Evolutionary conservation across 2,888 invertebrate genomes (phyloP), one percentile per base, ranked within the genome.

Genomic region (Brachynemurus nebulosus): DNA sequence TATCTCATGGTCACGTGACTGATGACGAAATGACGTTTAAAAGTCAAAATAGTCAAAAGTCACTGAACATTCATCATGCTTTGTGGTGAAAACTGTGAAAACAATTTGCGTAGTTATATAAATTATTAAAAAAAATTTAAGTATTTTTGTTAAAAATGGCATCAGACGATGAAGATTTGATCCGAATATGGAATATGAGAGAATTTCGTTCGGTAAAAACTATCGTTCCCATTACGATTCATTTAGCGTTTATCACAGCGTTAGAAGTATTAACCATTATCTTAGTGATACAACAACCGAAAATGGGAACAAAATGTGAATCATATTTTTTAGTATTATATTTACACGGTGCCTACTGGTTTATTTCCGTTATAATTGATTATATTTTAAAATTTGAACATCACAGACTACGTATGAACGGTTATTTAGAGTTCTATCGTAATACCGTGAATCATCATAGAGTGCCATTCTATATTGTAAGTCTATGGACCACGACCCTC

Each of bases 361-460:
- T 72, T 50, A 52, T 75, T 39, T 71, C 74, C 40, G 62, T 70
- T 57, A 51, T 74, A 18, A 60, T 74, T 45, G 74, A 80, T 61
- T 71, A 74, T 55, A 57, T 74, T 40, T 62, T 74, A 1, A 74
- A 74, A 56, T 61, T 61, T 23, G 70, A 67, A 53, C 81, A 81
- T 54, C 71, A 77, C 47, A 63, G 67, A 48, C 58, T 79, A 33
- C 66, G 78, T 45, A 64, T 79, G 48, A 71, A 72, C 54, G 80
- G 81, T 2, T 80, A 80, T 54, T 66, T 80, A 46, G 78, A 80
- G 42, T 80, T 80, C 56, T 75, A 79, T 58, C 72, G 76, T 46
- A 68, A 71, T 7, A 76, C 73, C 0, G 68, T 70, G 51, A 64
- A 67, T 45, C 73, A 74, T 42, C 71, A 74, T 52, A 68, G 73